Percentiles rank a stretch among this genome's conserved stretches.
phyloP scores from a whole-genome alignment of 2,113 vertebrate species.

The Triplophysa dalaica region DNA sequence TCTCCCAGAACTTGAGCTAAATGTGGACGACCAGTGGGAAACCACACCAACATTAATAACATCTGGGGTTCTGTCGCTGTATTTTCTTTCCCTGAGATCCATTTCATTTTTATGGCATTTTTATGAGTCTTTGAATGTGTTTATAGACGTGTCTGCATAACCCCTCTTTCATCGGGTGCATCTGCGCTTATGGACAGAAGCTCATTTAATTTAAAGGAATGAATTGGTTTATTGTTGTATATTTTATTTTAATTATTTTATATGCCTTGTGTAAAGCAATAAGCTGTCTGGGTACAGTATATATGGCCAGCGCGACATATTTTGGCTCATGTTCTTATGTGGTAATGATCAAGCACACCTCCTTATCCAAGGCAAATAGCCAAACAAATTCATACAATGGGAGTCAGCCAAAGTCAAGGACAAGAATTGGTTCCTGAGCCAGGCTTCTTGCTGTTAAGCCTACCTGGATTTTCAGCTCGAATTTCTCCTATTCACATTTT shows the following conservation, averaged over 20 bases:
- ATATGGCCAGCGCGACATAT: not conserved
- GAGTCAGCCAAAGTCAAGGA: conserved; percentile 36
- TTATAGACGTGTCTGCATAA: conserved; percentile 12
- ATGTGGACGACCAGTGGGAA: not conserved
- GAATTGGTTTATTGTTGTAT: not conserved
- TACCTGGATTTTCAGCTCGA: conserved; percentile 7
- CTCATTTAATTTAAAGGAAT: not conserved
- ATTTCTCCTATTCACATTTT: not conserved
- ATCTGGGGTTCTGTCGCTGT: not conserved
- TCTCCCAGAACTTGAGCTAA: conserved; percentile 6
- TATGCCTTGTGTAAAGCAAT: not conserved
- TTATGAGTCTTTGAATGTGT: conserved; percentile 24
- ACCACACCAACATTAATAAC: conserved; percentile 18
- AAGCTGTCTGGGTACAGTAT: not conserved
- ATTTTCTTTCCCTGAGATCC: not conserved
- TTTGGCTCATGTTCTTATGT: conserved; percentile 17
- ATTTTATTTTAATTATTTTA: not conserved
- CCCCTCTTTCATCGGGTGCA: not conserved
- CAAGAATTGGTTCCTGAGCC: conserved; percentile 28
- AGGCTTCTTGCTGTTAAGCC: conserved; percentile 23
- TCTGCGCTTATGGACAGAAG: not conserved
- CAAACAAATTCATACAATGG: conserved; percentile 16
- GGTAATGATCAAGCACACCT: not conserved
- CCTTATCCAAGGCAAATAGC: conserved; percentile 22
- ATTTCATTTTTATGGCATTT: not conserved